Base-by-base conservation (phyloP, 1,140 invertebrate genomes). In the Zaprionus africanus region DNA sequence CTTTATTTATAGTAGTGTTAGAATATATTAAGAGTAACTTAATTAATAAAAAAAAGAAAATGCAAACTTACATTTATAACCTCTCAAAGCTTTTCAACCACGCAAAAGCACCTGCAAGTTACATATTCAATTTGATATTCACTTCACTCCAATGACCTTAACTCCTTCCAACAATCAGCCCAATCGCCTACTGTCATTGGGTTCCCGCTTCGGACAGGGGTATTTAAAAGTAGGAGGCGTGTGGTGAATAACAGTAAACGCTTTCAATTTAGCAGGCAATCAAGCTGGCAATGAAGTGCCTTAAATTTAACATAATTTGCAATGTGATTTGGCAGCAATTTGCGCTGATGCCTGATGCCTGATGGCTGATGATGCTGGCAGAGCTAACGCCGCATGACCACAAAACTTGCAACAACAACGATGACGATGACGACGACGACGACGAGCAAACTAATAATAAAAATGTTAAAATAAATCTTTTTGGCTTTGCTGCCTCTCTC, bases 381-480 rank as follows among this genome's bases (percentile, higher is more conserved):
- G 19, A 59, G 80, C 80, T 80, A 80, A 86, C 76, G 77, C 84
- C 72, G 80, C 77, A 83, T 83, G 84, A 86, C 83, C 82, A 73
- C 79, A 87, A 79, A 87, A 76, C 67, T 65, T 71, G 70, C 59
- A 75, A 70, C 69, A 49, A 26, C 41, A 6, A 43, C 41, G 41
- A 17, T n/a, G 41, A 41, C 15, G 78, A 17, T n/a, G 41, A 41
- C 15, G 78, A 70, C 69, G 53, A 26, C 41, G 15, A n/a, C 38
- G 41, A 46, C 41, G 41, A 74, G 17, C 53, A 83, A 86, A 86
- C 83, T 88, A 83, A 86, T 86, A 86, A 87, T 86, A 86, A 86
- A 88, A 88, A 83, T 83, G 84, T 83, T 88, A 80, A 86, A 88
- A 88, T 86, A 86, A 88, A 86, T 88, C 83, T 83, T 75, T 70